phyloP scores from a whole-genome alignment of 2,113 vertebrate species.

The Pristiophorus japonicus region DNA sequence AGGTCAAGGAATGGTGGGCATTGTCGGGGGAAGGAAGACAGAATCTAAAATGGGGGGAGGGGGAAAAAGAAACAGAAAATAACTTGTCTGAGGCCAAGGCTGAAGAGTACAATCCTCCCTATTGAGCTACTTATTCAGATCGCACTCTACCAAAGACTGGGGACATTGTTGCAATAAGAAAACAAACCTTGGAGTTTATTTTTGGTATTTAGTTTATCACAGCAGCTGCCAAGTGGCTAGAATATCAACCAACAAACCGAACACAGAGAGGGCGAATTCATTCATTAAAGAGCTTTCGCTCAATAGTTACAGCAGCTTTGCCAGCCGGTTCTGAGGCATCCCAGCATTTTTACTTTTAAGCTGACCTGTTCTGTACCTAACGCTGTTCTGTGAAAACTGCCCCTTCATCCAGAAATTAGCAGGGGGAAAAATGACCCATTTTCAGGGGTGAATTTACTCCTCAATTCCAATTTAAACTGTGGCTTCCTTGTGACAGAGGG shows the following conservation, averaged over 20 bases:
- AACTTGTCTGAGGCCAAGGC: neutral
- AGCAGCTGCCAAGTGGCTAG: constrained; percentile 24
- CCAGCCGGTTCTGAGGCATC: neutral
- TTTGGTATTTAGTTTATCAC: constrained; percentile 30
- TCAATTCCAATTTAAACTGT: neutral
- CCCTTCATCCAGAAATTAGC: neutral
- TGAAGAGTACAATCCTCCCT: constrained; percentile 23
- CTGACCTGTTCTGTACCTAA: neutral
- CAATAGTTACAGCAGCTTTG: neutral
- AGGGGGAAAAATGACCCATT: neutral
- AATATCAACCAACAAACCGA: neutral
- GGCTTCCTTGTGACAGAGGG: neutral
- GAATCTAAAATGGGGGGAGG: neutral
- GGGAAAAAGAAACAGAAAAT: constrained; percentile 12
- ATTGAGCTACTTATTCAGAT: constrained; percentile 27
- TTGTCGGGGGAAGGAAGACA: neutral
- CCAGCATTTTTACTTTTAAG: neutral
- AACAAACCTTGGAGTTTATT: constrained; percentile 35
- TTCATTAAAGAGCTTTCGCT: neutral
- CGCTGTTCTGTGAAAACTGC: neutral
- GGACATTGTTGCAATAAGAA: constrained; percentile 31
- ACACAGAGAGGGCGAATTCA: neutral
- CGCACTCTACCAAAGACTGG: constrained; percentile 17
- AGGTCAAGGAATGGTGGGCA: neutral
- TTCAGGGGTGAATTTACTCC: neutral